Evolutionary conservation across 2,888 invertebrate genomes (phyloP).

Genomic region (Malthinus seriepunctatus): DNA sequence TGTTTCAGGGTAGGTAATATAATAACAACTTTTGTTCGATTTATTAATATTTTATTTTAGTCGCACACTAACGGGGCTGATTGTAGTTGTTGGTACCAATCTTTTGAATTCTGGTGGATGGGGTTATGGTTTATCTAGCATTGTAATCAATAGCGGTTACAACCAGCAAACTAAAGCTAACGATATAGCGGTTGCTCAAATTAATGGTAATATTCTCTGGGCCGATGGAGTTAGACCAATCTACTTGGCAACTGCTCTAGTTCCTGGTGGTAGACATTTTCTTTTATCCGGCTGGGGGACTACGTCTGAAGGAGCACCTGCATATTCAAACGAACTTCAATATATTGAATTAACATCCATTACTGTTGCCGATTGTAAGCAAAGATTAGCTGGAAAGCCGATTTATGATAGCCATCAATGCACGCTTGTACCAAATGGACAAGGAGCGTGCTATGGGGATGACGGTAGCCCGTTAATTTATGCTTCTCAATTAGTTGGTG

Average conservation of each 20-base stretch:
- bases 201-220: not conserved
- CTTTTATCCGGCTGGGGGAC: conserved; percentile 32
- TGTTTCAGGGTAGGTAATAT: not conserved
- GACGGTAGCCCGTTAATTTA: not conserved
- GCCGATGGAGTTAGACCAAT: too few species aligned
- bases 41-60: conserved; percentile 1
- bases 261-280: too few species aligned
- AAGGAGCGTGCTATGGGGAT: not conserved
- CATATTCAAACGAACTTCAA: conserved; percentile 59
- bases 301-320: conserved; percentile 58
- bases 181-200: not conserved
- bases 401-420: not conserved
- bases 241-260: too few species aligned
- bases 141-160: not conserved
- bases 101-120: conserved; percentile 54
- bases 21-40: not conserved
- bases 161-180: not conserved
- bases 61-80: not conserved
- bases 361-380: conserved; percentile 47
- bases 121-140: too few species aligned
- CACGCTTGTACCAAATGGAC: not conserved
- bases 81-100: conserved; percentile 58
- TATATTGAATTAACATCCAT: conserved; percentile 58
- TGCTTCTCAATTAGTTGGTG: not conserved
- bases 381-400: not conserved